Base-by-base conservation (phyloP, 2,888 invertebrate genomes). In the Nymphalis c-album region DNA sequence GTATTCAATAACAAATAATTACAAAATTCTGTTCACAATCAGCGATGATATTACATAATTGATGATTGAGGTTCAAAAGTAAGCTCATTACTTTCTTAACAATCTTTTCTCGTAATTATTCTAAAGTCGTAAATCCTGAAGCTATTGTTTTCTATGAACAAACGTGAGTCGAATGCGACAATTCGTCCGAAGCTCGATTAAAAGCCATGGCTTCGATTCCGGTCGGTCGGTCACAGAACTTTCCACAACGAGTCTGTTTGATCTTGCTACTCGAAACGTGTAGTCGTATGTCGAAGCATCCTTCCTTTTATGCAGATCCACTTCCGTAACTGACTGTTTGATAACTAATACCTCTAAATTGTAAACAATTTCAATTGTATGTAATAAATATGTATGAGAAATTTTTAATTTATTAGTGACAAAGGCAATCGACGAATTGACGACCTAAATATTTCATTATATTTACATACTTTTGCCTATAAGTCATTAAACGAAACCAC, bases 151-250 rank as follows among this genome's bases (percentile, higher is more conserved):
- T 26, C 53, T 50, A 47, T 50, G 71, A 71, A 71, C 71, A 71
- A 71, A 71, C 67, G 71, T 62, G 67, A 66, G 64, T 67, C 69
- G 67, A 71, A 63, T 60, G 67, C 62, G 69, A 64, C 64, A 67
- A 67, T 67, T 70, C 63, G 59, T 68, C 67, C 63, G 64, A 64
- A 70, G 69, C 71, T 68, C 70, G 71, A 71, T 70, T 71, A 71
- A 70, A 71, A 71, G 67, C 67, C 65, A 65, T 63, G 67, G 63
- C 71, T 70, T 70, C 70, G 69, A 71, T 69, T 71, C 68, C 65
- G 70, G 70, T 71, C 65, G 71, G 71, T 70, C 71, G 71, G 68
- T 70, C 71, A 71, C 69, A 71, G 63, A 45, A 63, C 35, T 57
- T 58, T 68, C 68, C 51, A 71, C 68, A 70, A 60, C 63, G 60